These are phyloP conservation scores for Cynopterus sphinx DNA, from an alignment of 2,797 vertebrate genomes.

Conservation along the genomic window DNA sequence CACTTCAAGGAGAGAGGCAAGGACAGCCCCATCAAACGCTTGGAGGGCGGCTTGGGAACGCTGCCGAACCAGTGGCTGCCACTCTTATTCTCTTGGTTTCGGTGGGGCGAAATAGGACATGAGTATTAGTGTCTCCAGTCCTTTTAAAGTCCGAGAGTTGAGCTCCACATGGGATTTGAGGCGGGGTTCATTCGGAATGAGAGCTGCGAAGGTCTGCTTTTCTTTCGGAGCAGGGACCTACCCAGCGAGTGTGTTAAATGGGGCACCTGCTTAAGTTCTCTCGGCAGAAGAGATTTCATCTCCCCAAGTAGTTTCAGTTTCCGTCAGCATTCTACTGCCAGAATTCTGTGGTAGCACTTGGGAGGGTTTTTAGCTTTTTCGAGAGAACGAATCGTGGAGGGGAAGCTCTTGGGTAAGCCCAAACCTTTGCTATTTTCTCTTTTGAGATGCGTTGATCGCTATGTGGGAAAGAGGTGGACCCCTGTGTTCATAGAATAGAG, in stretches of 20 bases:
- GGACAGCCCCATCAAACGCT: not conserved
- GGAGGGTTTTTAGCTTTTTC: conserved; percentile 34
- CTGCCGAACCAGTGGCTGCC: not conserved
- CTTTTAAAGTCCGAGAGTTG: not conserved
- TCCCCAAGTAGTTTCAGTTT: conserved; percentile 43
- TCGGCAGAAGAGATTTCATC: conserved; percentile 54
- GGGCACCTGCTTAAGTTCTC: conserved; percentile 33
- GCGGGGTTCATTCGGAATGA: not conserved
- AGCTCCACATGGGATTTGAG: not conserved
- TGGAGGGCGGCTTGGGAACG: not conserved
- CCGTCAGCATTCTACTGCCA: conserved; percentile 25
- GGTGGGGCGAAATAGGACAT: too few relatives aligned
- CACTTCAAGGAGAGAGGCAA: not conserved
- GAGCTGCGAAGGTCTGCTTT: not conserved
- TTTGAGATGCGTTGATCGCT: not conserved
- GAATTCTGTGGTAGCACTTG: not conserved
- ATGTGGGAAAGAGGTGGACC: not conserved
- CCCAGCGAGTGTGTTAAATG: conserved; percentile 8
- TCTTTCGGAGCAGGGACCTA: not conserved
- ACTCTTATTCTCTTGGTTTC: not conserved
- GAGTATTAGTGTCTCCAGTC: not conserved
- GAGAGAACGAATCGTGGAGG: not conserved
- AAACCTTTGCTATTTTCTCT: conserved; percentile 5
- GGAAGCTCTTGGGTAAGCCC: not conserved
- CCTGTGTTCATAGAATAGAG: conserved; percentile 54